These are phyloP conservation scores for Lophotis ruficrista DNA, from an alignment of 2,113 vertebrate genomes.

Conservation along the genomic window DNA sequence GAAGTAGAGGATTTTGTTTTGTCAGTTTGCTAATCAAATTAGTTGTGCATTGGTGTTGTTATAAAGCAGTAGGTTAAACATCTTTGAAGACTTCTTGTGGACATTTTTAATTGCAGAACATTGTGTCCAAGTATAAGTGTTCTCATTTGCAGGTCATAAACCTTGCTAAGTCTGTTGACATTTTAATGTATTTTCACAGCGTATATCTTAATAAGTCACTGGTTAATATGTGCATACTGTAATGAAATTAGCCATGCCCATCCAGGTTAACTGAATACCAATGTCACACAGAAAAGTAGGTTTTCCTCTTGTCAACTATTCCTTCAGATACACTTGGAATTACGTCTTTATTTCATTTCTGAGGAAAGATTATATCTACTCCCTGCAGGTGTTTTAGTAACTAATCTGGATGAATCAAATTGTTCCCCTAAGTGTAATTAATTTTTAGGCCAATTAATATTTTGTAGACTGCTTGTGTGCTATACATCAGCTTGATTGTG, in stretches of 20 bases:
- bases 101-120: background rate
- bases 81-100: background rate
- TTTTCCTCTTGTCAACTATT: slow-evolving; percentile 3
- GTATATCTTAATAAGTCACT: background rate
- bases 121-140: background rate
- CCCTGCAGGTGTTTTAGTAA: background rate
- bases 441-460: slow-evolving; percentile 43
- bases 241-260: background rate
- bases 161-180: background rate
- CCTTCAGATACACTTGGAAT: slow-evolving; percentile 30
- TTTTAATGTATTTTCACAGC: background rate
- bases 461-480: slow-evolving; percentile 10
- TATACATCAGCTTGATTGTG: slow-evolving; percentile 2
- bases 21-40: background rate
- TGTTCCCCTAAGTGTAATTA: slow-evolving; percentile 68
- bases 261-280: background rate
- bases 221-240: background rate
- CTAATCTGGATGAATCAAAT: slow-evolving; percentile 38
- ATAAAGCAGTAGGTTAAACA: background rate
- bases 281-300: background rate
- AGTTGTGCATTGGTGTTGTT: background rate
- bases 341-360: slow-evolving; percentile 36
- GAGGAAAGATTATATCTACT: slow-evolving; percentile 34
- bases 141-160: background rate
- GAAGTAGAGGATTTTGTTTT: background rate